These are phyloP conservation scores for Strix aluco DNA, from an alignment of 2,113 vertebrate genomes.

Conservation along the genomic window DNA sequence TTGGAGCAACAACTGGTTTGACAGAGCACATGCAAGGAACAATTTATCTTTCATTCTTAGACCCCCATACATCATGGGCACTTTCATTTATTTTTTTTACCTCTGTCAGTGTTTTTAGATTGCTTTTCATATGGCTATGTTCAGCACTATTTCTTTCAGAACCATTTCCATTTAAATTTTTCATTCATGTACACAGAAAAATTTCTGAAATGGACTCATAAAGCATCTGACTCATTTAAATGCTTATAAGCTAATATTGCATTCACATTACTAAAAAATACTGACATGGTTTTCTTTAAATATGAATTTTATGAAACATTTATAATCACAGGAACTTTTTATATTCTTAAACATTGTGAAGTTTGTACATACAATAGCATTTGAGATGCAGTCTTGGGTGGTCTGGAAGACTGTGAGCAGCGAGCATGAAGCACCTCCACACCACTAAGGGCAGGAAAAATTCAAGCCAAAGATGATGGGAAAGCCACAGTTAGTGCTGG, in stretches of 20 bases:
- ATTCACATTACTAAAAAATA: background rate
- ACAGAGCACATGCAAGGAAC: background rate
- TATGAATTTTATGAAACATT: background rate
- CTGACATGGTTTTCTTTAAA: background rate
- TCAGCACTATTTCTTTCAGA: constrained; percentile 36
- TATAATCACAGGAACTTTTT: background rate
- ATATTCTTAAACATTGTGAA: background rate
- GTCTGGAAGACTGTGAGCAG: background rate
- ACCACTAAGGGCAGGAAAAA: background rate
- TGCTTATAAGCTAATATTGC: background rate
- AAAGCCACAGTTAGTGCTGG: background rate
- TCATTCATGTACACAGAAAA: background rate
- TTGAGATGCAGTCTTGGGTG: background rate
- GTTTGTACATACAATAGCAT: background rate
- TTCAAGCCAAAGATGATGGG: background rate
- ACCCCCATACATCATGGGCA: background rate
- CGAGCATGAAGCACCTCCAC: background rate
- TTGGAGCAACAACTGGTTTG: constrained; percentile 46
- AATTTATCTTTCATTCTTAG: constrained; percentile 40
- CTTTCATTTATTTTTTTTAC: constrained; percentile 1
- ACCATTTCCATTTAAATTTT: constrained; percentile 3
- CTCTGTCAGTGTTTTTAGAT: constrained; percentile 3
- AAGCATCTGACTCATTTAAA: constrained; percentile 19
- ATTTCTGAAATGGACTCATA: constrained; percentile 8
- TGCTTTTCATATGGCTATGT: constrained; percentile 5